Base-by-base conservation (phyloP, 1,140 invertebrate species). In the Potamilus streckersoni region DNA sequence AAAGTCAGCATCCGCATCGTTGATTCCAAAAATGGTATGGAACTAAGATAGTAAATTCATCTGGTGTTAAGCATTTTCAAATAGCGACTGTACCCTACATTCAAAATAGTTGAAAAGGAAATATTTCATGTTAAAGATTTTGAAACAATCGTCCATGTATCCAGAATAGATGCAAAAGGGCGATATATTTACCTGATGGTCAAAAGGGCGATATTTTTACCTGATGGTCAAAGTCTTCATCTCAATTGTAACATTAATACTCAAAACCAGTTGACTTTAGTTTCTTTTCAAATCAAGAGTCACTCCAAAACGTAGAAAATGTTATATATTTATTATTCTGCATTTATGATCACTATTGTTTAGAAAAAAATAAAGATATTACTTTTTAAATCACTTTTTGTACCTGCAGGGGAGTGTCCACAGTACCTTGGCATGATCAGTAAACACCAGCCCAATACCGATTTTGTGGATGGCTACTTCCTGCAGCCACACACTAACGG, bases 361-460 rank as follows among this genome's bases (percentile, higher is more conserved):
- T 49, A 49, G 38, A 49, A 49, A 49, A 8, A 49, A 49, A 49
- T 49, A 55, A 55, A 67, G 31, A 67, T 55, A 67, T 31, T 31
- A 66, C 20, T 65, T 68, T 71, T 27, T 23, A 65, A 23, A 38
- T 62, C 38, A 5, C 69, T 65, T 65, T 27, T 16, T 59, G 38
- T 63, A 64, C 67, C 73, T 82, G 3, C 78, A 87, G 86, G 85
- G 49, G 81, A 85, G 73, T 88, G 87, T 73, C 84, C 84, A 13
- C 86, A 86, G 74, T 86, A 84, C 59, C 80, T 87, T n/a, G 86
- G 86, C 17, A 87, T 88, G 86, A 82, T 88, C 49, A 86, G 84
- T 68, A 85, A 84, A 73, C 71, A 84, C 69, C 74, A 79, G 49
- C 76, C 75, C 70, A 49, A 49, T 49, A 49, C 38, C 38, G 38